Percentiles rank a stretch among this genome's conserved stretches.
These are phyloP conservation scores for Crypturellus undulatus DNA, from an alignment of 2,113 vertebrate genomes.

Conservation along the genomic window DNA sequence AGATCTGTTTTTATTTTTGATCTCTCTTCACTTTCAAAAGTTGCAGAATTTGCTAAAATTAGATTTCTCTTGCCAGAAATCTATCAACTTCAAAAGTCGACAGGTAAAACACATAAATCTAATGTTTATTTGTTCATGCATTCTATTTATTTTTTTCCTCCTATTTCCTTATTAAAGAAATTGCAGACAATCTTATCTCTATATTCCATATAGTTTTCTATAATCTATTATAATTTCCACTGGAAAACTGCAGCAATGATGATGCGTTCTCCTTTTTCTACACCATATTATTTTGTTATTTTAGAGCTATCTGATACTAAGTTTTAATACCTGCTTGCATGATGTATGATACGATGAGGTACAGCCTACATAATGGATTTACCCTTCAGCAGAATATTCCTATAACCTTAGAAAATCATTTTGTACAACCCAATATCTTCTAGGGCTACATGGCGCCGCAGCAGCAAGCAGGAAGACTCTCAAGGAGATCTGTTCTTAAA, in stretches of 20 bases:
- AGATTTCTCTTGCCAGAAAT: not conserved
- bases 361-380: not conserved
- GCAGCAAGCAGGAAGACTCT: not conserved
- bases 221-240: not conserved
- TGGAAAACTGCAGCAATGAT: not conserved
- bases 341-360: not conserved
- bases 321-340: not conserved
- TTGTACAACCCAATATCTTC: not conserved
- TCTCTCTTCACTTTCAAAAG: not conserved
- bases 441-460: not conserved
- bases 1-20: not conserved
- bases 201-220: not conserved
- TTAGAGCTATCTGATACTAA: not conserved
- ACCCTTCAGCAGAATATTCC: not conserved
- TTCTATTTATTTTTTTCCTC: not conserved
- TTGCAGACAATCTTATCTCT: rapidly evolving
- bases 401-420: not conserved
- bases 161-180: not conserved
- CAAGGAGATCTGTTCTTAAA: not conserved
- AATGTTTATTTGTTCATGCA: not conserved
- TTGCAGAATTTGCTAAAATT: not conserved
- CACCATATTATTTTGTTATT: not conserved
- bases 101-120: not conserved
- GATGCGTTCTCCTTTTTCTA: not conserved
- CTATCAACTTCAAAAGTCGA: not conserved